Base-by-base conservation (phyloP, 2,797 vertebrate species). In the Hyperoplus immaculatus region DNA sequence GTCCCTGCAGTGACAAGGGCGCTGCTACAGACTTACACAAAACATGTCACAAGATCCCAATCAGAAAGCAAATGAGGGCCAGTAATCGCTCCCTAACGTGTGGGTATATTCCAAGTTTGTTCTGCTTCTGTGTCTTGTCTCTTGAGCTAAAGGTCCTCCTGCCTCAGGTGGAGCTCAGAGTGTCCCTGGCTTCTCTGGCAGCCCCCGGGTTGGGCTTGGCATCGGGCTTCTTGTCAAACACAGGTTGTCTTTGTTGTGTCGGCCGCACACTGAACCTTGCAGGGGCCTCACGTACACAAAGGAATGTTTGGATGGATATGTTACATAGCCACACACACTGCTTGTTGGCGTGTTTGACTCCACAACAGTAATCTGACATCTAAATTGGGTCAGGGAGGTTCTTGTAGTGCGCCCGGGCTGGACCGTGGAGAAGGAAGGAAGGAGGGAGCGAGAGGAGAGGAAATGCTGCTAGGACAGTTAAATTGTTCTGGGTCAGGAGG, bases 191-290 rank as follows among this genome's bases (percentile, higher is more conserved):
- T 80, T 43, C 73, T 69, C 75, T 73, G 82, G 67, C 79, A 81
- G 91, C 79, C 77, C 65, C 29, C 39, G 57, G 78, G 79, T 75
- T 65, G 67, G 86, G 68, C 86, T 87, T 91, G 81, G 84, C 90
- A 82, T 67, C 45, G 18, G 47, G 64, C 83, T 70, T 72, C 82
- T 81, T 80, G 81, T 93, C 89, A 92, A 92, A 95, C 92, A 94
- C 91, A 92, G 92, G 87, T 92, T 84, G 78, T 80, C 93, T 93
- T 94, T 94, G 93, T 94, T 92, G 87, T 92, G 85, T 88, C 87
- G 85, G 84, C 82, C 82, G 80, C 82, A 92, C 87, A 89, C 80
- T 88, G 88, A 90, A 88, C 91, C 91, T 93, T 67, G 72, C 88
- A 72, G 87, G 89, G 91, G 91, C 92, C 92, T 92, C 91, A 72